Base-by-base conservation (phyloP, 2,113 vertebrate genomes). In the Sylvietta virens region DNA sequence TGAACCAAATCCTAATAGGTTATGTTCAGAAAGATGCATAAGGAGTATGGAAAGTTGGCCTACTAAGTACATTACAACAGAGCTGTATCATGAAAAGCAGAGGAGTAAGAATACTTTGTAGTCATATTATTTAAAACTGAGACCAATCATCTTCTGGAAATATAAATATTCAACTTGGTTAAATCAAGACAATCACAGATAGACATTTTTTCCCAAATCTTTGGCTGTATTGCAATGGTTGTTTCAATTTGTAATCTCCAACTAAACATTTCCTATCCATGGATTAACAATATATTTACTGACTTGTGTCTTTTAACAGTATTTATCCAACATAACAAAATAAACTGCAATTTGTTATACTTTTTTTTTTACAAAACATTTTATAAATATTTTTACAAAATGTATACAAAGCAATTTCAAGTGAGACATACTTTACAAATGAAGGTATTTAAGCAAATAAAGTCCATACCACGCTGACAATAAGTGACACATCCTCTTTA, bases 301-400 rank as follows among this genome's bases (percentile, higher is more conserved):
- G 97, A 98, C 97, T 98, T 98, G 97, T 98, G 98, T 98, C 97
- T 98, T 98, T 98, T 97, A 98, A 98, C 98, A 98, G 97, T 98
- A 98, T 98, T 98, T 98, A 98, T 98, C 98, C 98, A 98, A 98
- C 98, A 98, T 98, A 98, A 98, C 98, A 98, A 98, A 98, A 98
- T 98, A 98, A 98, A 98, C 98, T 98, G 98, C 98, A 98, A 98
- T 98, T 98, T 98, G 97, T 98, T 98, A 98, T 98, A 98, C 97
- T 98, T 98, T 98, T 96, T 96, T 98, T 98, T 98, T 98, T 98
- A 98, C 98, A 98, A 98, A 98, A 98, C 97, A 98, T 98, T 98
- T 98, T 98, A 98, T 98, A 98, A 98, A 98, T 98, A 98, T 98
- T 98, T 98, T 98, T 98, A 98, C 98, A 98, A 98, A 98, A 98